Evolutionary conservation across 2,113 vertebrate species (phyloP), one percentile per base, ranked within the genome.

Genomic region (Microcebus murinus): DNA sequence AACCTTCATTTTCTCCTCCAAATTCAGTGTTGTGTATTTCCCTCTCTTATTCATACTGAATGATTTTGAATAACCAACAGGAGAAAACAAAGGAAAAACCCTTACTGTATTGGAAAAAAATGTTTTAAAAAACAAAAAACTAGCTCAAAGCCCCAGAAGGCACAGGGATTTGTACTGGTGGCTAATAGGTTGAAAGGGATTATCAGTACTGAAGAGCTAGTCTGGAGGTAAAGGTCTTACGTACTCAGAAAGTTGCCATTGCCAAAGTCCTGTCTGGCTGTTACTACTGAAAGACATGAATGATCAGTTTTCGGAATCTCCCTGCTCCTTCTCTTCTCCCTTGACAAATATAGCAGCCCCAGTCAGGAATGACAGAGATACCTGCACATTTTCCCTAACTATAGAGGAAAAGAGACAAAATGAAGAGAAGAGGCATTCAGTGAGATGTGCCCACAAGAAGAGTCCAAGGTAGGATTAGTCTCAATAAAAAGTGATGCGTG

Each of bases 1-100:
- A 76, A 94, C 70, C 59, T 96, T 97, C 95, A 97, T 96, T 92
- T 97, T 98, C 82, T 96, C 86, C 61, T 96, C 95, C 83, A 97
- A 85, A 85, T 94, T 97, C 88, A 97, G 18, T 84, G 88, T 81
- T 90, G 80, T 96, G 0, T 97, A 96, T 92, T 96, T 97, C 8
- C 88, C 88, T 95, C 92, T 96, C 88, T 96, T 97, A 71, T 79
- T 94, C 93, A 96, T 91, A 86, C 36, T 93, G 88, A 97, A 95
- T 89, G 39, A 74, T 57, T 97, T 92, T 86, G 84, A 70, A 68
- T 17, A 77, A 65, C 82, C 45, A 90, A 68, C 13, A 76, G 4
- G n/a, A 90, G 29, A 65, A 87, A 82, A 93, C 6, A 85, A 84
- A 91, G 29, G 68, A 23, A 48, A 57, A 81, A 84, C 39, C 48